Evolutionary conservation across 2,113 vertebrate genomes (phyloP).

Genomic region (Alces alces): DNA sequence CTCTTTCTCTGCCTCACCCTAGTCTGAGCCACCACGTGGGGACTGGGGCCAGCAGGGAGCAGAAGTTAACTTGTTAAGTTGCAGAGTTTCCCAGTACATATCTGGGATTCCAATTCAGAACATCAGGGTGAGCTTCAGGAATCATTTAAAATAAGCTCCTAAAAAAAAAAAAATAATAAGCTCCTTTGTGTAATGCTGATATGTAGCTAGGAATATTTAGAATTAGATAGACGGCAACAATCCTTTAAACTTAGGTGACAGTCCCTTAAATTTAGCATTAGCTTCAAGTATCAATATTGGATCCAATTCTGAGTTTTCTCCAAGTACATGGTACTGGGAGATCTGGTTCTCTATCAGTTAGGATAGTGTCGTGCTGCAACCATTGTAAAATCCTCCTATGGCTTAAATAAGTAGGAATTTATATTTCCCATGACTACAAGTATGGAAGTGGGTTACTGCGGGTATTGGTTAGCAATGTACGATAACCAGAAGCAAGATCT

Average conservation of each 20-base stretch:
- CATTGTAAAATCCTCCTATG: not conserved
- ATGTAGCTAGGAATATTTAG: not conserved
- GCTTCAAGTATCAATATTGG: not conserved
- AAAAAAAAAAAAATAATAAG: no score
- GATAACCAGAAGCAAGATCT: not conserved
- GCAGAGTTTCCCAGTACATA: not conserved
- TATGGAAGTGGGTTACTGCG: not conserved
- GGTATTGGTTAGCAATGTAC: not conserved
- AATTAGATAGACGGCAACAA: not conserved
- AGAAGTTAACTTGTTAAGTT: not conserved
- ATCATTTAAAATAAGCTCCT: not conserved
- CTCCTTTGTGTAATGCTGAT: not conserved
- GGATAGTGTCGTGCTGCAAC: not conserved
- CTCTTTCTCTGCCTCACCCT: not conserved
- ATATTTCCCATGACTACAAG: not conserved
- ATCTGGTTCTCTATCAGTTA: not conserved
- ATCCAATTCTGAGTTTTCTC: constrained; percentile 1
- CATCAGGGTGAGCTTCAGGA: not conserved
- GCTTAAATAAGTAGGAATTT: not conserved
- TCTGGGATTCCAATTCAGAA: not conserved
- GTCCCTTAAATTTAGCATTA: not conserved
- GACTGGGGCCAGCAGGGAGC: not conserved
- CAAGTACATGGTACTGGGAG: not conserved
- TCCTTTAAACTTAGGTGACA: not conserved
- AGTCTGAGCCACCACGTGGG: not conserved